Evolutionary conservation across 2,113 vertebrate species (phyloP).

Genomic region (Gallinago paraguaiae): DNA sequence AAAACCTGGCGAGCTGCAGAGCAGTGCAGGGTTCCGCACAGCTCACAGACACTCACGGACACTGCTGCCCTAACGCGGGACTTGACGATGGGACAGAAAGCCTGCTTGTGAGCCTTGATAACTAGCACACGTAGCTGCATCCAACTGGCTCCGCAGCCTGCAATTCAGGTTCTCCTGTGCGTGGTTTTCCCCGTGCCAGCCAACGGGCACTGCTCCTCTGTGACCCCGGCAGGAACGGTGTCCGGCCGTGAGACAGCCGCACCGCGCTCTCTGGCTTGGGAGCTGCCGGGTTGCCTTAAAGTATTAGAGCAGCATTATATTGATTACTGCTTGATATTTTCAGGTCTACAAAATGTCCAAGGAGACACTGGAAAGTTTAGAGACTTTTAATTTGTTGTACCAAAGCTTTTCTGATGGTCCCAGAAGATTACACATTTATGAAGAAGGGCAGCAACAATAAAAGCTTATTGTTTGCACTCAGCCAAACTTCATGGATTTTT

Average conservation of each 20-base stretch:
- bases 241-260: neutral
- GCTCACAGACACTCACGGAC: neutral
- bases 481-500: slow-evolving; percentile 79
- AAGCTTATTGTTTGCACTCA: slow-evolving; percentile 82
- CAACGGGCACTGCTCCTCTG: neutral
- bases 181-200: neutral
- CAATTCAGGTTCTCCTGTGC: neutral
- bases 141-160: neutral
- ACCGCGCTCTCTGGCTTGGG: neutral
- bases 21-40: neutral
- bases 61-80: neutral
- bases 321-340: slow-evolving; percentile 70
- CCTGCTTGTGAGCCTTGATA: neutral
- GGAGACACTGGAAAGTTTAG: slow-evolving; percentile 78
- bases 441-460: slow-evolving; percentile 78
- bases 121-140: accelerated
- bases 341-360: slow-evolving; percentile 65
- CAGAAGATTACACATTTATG: slow-evolving; percentile 77
- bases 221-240: neutral
- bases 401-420: slow-evolving; percentile 75
- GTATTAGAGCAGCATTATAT: slow-evolving; percentile 59
- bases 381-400: slow-evolving; percentile 82
- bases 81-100: neutral
- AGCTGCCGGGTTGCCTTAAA: slow-evolving; percentile 34
- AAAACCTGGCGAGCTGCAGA: neutral